Percentiles rank a stretch among this genome's conserved stretches.
Evolutionary conservation across 2,113 vertebrate genomes (phyloP).

Genomic region (Tylochromis polylepis): DNA sequence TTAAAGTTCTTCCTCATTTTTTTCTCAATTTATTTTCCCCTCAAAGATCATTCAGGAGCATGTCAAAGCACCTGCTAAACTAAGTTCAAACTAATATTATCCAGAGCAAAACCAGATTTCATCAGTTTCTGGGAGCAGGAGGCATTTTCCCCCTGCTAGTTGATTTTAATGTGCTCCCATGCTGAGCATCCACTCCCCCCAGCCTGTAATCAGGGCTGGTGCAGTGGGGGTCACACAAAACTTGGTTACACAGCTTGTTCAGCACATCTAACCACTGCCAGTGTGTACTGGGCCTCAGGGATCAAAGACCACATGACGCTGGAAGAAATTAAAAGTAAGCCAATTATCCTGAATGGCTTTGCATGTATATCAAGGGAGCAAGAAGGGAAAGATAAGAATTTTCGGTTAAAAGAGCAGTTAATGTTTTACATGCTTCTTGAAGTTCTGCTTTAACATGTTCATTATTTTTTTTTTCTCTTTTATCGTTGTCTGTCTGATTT

Average conservation of each 20-base stretch:
- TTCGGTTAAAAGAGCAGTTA: neutral
- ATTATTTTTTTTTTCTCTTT: neutral
- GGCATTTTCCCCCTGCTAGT: neutral
- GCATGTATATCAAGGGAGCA: neutral
- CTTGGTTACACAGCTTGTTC: slow-evolving; percentile 19
- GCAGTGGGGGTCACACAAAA: slow-evolving; percentile 34
- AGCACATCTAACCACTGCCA: slow-evolving; percentile 18
- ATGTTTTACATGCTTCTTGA: neutral
- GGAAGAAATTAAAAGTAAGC: slow-evolving; percentile 44
- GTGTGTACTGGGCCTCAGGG: neutral
- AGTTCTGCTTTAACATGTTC: neutral
- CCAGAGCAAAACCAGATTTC: slow-evolving; percentile 1
- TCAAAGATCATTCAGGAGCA: neutral
- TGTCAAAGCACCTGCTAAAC: neutral
- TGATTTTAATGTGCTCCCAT: slow-evolving; percentile 48
- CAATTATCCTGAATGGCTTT: slow-evolving; percentile 51
- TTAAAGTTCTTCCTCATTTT: neutral
- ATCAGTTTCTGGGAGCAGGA: neutral
- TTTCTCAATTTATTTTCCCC: neutral
- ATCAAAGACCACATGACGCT: slow-evolving; percentile 39
- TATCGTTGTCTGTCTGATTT: neutral
- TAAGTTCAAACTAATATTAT: neutral
- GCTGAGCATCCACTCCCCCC: slow-evolving; percentile 1
- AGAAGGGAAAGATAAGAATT: slow-evolving; percentile 1
- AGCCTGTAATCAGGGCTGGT: slow-evolving; percentile 38